Evolutionary conservation across 2,113 vertebrate genomes (phyloP).

Genomic region (Paracanthobrama guichenoti): DNA sequence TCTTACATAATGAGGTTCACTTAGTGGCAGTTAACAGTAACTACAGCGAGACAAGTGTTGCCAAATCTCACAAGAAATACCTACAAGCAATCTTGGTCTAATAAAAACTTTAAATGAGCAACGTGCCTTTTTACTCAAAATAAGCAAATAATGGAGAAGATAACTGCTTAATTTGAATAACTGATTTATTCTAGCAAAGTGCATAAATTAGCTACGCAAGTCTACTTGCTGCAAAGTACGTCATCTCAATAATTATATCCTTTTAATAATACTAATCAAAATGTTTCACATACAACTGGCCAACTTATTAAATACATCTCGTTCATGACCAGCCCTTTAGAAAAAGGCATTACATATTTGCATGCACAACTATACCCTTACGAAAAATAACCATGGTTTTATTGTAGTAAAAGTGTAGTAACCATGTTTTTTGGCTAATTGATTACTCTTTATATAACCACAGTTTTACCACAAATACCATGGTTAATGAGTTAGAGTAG

Average conservation of each 20-base stretch:
- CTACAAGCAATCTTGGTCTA: neutral
- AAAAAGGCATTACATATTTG: neutral
- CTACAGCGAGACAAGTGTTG: conserved; percentile 34
- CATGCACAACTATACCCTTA: neutral
- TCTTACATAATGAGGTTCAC: conserved; percentile 73
- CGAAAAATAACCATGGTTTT: too few relatives aligned
- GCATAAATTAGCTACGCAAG: too few relatives aligned
- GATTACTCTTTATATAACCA: too few relatives aligned
- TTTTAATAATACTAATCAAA: neutral
- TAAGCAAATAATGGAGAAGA: neutral
- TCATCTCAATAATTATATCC: neutral
- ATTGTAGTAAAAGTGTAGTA: too few relatives aligned
- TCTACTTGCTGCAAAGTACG: neutral
- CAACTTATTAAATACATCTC: neutral
- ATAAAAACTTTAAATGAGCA: neutral
- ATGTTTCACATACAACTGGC: neutral
- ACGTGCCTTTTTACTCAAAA: neutral
- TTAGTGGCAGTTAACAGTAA: conserved; percentile 59
- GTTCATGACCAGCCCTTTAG: neutral
- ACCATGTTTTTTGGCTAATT: too few relatives aligned
- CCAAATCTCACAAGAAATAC: neutral
- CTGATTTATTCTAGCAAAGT: neutral
- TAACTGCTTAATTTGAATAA: too few relatives aligned
- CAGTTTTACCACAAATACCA: too few relatives aligned
- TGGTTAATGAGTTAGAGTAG: too few relatives aligned